A percentile compares a stretch with the other conserved stretches of the same genome.
Conservation (phyloP, 2,113 vertebrate genomes). For the Urocolius indicus region DNA sequence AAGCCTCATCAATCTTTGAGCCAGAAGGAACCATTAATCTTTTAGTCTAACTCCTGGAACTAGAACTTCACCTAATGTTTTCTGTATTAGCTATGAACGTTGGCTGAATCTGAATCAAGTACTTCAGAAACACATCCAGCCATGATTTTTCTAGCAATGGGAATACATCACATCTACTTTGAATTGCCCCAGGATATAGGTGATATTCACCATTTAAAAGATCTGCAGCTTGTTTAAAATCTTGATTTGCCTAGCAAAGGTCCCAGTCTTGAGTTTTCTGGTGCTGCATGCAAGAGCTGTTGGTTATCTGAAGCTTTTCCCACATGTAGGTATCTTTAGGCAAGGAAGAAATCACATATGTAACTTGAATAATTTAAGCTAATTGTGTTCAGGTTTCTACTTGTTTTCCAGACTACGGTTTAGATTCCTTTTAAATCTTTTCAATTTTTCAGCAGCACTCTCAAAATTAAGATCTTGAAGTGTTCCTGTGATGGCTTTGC, state of each 20-base stretch:
- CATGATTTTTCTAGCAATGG: neutral
- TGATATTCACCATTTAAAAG: neutral
- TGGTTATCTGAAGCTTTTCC: neutral
- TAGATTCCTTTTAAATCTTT: neutral
- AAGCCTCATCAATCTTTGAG: neutral
- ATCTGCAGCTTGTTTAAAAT: neutral
- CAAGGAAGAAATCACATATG: neutral
- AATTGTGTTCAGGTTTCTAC: neutral
- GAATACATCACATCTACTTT: neutral
- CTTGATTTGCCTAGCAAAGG: neutral
- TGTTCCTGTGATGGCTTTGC: neutral
- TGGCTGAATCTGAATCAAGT: neutral
- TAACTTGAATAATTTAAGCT: neutral
- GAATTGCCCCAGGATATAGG: neutral
- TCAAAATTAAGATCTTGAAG: neutral
- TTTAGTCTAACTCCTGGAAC: neutral
- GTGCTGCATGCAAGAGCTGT: neutral
- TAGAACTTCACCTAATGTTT: neutral
- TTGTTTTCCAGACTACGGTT: neutral
- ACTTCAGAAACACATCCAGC: neutral
- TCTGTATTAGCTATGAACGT: neutral
- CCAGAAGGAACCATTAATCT: neutral
- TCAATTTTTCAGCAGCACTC: neutral
- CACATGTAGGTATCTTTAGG: neutral
- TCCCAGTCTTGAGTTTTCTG: neutral